phyloP scores from a whole-genome alignment of 2,113 vertebrate genomes.

The Megalops atlanticus region DNA sequence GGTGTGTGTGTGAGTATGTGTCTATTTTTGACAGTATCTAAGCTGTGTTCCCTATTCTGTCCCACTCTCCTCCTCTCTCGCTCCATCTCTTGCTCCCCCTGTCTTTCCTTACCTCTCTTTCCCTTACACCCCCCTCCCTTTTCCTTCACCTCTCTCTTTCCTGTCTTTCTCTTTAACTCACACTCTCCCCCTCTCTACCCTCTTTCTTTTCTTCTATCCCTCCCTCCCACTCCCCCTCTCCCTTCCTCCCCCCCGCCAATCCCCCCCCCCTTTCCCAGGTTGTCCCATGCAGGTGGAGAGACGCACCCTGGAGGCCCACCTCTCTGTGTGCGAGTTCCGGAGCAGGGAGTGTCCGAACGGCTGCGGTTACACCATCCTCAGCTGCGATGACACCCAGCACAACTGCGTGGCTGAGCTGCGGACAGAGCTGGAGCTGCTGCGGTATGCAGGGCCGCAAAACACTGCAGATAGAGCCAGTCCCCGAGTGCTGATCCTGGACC shows the following conservation, averaged over 20 bases:
- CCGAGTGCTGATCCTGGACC: background rate
- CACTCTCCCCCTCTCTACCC: background rate
- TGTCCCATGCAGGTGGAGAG: constrained; percentile 77
- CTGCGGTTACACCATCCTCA: constrained; percentile 76
- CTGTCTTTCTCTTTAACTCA: too few relatives aligned
- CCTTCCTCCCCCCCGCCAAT: too few relatives aligned
- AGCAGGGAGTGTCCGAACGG: constrained; percentile 79
- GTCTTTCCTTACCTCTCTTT: too few relatives aligned
- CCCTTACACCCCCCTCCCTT: too few relatives aligned
- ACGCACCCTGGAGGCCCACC: constrained; percentile 73
- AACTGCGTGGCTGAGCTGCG: constrained; percentile 83
- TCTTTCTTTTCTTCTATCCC: background rate
- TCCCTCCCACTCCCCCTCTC: background rate
- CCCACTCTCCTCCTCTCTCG: too few relatives aligned
- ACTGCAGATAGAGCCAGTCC: background rate
- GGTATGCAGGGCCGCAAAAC: constrained; percentile 61
- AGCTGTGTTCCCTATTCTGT: background rate
- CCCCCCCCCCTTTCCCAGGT: too few relatives aligned
- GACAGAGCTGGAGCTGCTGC: constrained; percentile 79
- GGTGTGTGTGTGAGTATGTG: background rate
- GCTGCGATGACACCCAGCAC: constrained; percentile 73
- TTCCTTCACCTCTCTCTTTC: too few relatives aligned
- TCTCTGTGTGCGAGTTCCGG: constrained; percentile 77
- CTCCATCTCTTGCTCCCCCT: background rate
- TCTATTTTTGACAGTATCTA: background rate